These are phyloP conservation scores for Gephyroberyx darwinii DNA, from an alignment of 2,797 vertebrate genomes.

Conservation along the genomic window DNA sequence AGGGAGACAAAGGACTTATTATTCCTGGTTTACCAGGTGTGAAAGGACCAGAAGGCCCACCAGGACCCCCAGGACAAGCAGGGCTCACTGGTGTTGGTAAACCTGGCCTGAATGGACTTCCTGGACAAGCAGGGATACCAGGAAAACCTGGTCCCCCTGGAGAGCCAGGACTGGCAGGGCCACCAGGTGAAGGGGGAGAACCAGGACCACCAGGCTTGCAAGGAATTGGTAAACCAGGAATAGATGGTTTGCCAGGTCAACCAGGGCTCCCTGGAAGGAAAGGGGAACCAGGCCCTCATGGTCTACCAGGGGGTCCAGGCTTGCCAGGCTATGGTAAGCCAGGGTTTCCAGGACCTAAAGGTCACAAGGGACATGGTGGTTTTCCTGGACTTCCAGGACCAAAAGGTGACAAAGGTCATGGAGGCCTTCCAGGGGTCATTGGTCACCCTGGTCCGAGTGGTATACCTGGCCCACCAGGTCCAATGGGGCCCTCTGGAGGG, in stretches of 20 bases:
- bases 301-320: conserved; percentile 90
- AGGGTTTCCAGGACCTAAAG: conserved; percentile 92
- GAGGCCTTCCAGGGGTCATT: conserved; percentile 86
- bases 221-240: conserved; percentile 91
- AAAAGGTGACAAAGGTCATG: conserved; percentile 91
- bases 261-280: conserved; percentile 89
- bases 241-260: conserved; percentile 90
- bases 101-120: conserved; percentile 89
- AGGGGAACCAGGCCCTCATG: conserved; percentile 89
- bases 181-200: conserved; percentile 85
- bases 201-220: conserved; percentile 87
- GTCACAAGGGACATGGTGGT: conserved; percentile 89
- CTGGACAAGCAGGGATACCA: conserved; percentile 87
- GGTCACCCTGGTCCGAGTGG: conserved; percentile 88
- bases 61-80: conserved; percentile 86
- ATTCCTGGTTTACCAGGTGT: conserved; percentile 90
- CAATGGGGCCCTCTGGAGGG: conserved; percentile 87
- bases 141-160: conserved; percentile 90
- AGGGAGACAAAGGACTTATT: conserved; percentile 90
- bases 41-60: conserved; percentile 88
- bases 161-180: conserved; percentile 85
- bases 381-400: conserved; percentile 86
- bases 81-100: conserved; percentile 90
- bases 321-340: conserved; percentile 91
- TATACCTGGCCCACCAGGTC: conserved; percentile 88